Evolutionary conservation across 2,113 vertebrate genomes (phyloP).

Genomic region (Emydura subglobosa): DNA sequence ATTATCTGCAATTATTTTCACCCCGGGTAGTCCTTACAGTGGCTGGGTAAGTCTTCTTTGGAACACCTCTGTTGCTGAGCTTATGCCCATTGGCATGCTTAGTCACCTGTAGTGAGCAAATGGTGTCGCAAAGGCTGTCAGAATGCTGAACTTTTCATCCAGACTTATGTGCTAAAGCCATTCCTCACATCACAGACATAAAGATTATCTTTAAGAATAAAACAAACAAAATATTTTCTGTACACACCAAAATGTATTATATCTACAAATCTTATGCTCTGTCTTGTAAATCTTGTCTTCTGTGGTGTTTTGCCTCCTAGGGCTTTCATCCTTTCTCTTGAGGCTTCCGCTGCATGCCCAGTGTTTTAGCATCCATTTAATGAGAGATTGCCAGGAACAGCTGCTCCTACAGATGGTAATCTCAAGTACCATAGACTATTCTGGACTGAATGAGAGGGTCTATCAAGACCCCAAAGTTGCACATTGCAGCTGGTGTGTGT

Average conservation of each 20-base stretch:
- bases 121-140: not conserved
- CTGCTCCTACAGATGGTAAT: not conserved
- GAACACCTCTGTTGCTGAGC: not conserved
- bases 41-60: not conserved
- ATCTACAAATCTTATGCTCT: not conserved
- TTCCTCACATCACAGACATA: not conserved
- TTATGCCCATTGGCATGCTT: not conserved
- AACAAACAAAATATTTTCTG: not conserved
- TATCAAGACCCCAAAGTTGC: not conserved
- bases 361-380: not conserved
- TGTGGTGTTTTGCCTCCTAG: too few species aligned
- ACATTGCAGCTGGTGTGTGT: not conserved
- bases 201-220: not conserved
- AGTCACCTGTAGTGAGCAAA: not conserved
- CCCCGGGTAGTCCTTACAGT: not conserved
- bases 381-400: not conserved
- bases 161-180: not conserved
- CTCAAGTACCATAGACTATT: not conserved
- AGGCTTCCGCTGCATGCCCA: not conserved
- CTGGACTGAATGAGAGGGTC: not conserved
- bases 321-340: not conserved
- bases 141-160: not conserved
- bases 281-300: not conserved
- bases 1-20: not conserved
- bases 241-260: not conserved